These are phyloP conservation scores for Dinomys branickii DNA, from an alignment of 2,113 vertebrate genomes.

Conservation along the genomic window DNA sequence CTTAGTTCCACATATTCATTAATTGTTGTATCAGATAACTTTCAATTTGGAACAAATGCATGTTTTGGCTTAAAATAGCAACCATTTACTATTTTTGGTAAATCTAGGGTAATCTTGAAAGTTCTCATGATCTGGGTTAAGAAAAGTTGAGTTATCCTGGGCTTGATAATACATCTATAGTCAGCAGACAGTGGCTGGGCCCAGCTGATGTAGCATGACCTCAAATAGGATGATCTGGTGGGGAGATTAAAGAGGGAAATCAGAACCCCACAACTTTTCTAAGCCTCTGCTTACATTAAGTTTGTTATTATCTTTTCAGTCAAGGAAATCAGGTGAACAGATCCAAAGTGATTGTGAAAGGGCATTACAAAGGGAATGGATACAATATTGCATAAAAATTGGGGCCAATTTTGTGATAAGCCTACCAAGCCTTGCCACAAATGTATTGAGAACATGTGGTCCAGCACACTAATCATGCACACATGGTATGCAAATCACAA, in stretches of 20 bases:
- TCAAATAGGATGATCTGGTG: not conserved
- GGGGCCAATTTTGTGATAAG: not conserved
- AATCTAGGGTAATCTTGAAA: not conserved
- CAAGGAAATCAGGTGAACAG: slow-evolving; percentile 1
- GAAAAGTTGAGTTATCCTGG: not conserved
- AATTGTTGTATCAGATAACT: not conserved
- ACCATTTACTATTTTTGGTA: not conserved
- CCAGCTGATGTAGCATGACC: not conserved
- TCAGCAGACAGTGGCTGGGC: not conserved
- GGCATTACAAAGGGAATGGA: not conserved
- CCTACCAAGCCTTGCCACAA: not conserved
- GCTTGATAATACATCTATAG: not conserved
- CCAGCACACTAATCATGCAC: not conserved
- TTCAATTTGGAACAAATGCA: not conserved
- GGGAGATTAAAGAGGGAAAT: not conserved
- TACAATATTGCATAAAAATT: slow-evolving; percentile 14
- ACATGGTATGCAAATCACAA: not conserved
- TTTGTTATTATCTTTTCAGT: slow-evolving; percentile 5
- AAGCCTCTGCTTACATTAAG: not conserved
- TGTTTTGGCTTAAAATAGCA: not conserved
- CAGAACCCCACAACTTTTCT: not conserved
- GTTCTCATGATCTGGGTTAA: not conserved
- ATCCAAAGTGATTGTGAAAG: not conserved
- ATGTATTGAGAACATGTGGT: slow-evolving; percentile 38
- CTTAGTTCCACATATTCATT: not conserved